Conservation (phyloP, 2,113 vertebrate species). For the Phaethon lepturus region DNA sequence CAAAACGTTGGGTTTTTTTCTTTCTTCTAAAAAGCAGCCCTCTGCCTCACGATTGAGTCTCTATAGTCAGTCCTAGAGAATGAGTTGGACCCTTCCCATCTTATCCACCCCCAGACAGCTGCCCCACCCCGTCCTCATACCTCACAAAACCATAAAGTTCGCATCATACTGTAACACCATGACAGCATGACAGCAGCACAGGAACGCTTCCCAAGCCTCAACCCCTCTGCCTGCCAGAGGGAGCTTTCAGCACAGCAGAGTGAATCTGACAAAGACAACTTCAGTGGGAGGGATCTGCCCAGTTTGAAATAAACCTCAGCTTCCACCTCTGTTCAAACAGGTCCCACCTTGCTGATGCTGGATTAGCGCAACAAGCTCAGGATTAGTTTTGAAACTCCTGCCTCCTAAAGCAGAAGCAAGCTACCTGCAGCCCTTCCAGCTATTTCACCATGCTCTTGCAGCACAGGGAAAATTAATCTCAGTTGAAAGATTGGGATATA, state of each 20-base stretch:
- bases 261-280: background rate
- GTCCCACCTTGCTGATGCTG: accelerated
- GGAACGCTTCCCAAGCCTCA: background rate
- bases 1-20: accelerated
- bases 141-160: background rate
- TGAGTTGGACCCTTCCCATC: background rate
- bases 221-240: background rate
- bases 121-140: background rate
- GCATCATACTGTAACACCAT: background rate
- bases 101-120: background rate
- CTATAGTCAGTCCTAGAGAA: background rate
- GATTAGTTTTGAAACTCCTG: background rate
- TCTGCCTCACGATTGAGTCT: background rate
- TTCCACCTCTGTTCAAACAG: background rate
- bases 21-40: background rate
- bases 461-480: background rate
- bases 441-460: background rate
- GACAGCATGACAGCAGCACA: background rate
- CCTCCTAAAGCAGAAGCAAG: background rate
- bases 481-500: background rate
- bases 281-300: background rate
- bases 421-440: background rate
- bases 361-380: background rate
- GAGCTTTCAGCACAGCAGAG: background rate
- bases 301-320: background rate